Base-by-base conservation (phyloP, 2,797 vertebrate genomes). In the Bradypodion pumilum region DNA sequence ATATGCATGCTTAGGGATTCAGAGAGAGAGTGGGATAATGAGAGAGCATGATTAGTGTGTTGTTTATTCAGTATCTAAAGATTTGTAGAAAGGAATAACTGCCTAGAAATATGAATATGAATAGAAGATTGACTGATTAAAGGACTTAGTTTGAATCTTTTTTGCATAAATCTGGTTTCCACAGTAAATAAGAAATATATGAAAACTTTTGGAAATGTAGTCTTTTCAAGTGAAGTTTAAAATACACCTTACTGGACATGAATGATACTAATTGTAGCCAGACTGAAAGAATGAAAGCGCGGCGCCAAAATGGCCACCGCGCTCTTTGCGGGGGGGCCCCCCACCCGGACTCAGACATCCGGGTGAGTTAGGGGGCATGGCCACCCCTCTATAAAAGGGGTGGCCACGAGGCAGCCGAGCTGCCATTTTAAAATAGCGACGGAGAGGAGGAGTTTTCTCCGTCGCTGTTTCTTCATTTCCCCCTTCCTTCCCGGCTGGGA, bases 211-310 rank as follows among this genome's bases (percentile, higher is more conserved):
- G 4, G 1, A 0, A 0, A 70, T 70, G 81, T 6, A 56, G 74
- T 70, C 9, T 89, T 87, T 85, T 72, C 5, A 35, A 62, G 15
- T 37, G 69, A 82, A 87, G 42, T 15, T 8, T 5, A 49, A 60
- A 15, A 5, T 56, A 13, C 16, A 1, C 60, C 86, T 70, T 1
- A 9, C 27, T 21, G 0, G 0, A 81, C 29, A 1, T 80, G n/a
- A n/a, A n/a, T n/a, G n/a, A n/a, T n/a, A n/a, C n/a, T n/a, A n/a
- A n/a, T n/a, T n/a, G n/a, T n/a, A n/a, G n/a, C n/a, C n/a, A n/a
- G n/a, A n/a, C n/a, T n/a, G n/a, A n/a, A n/a, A n/a, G n/a, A n/a
- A n/a, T n/a, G n/a, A n/a, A n/a, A n/a, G n/a, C n/a, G n/a, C n/a
- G n/a, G n/a, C n/a, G n/a, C n/a, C n/a, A n/a, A n/a, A n/a, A n/a